A percentile compares a stretch with the other conserved stretches of the same genome.
phyloP scores from a whole-genome alignment of 2,797 vertebrate genomes.

The Somateria mollissima region DNA sequence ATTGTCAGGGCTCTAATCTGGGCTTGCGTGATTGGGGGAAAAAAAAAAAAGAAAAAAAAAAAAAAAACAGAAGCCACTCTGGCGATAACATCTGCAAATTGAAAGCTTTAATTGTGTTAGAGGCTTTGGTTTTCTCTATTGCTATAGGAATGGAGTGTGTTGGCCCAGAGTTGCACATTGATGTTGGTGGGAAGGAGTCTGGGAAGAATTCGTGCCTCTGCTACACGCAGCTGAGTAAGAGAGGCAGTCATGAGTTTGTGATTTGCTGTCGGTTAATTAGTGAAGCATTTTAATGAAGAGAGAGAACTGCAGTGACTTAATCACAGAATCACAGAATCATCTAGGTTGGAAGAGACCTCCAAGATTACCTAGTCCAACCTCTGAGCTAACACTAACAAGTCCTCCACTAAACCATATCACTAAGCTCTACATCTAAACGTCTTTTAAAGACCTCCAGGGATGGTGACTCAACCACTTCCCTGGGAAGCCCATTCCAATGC shows the following conservation, averaged over 20 bases:
- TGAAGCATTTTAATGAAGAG: not conserved
- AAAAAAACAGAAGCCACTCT: not conserved
- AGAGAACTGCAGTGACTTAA: not conserved
- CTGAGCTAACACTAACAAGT: too few species aligned
- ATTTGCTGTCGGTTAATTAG: not conserved
- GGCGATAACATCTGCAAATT: not conserved
- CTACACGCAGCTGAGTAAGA: not conserved
- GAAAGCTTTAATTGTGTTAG: not conserved
- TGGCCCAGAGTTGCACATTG: not conserved
- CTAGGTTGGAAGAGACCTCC: too few species aligned
- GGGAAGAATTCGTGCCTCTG: not conserved
- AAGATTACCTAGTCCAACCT: too few species aligned
- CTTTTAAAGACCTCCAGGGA: too few species aligned
- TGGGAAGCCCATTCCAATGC: too few species aligned
- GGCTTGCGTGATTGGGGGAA: not conserved
- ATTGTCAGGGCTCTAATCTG: not conserved
- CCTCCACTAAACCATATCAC: too few species aligned
- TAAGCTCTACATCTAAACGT: too few species aligned
- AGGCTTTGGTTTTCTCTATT: not conserved
- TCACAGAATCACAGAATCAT: too few species aligned
- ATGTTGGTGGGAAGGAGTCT: not conserved
- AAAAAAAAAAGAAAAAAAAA: too few species aligned
- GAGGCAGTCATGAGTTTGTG: not conserved
- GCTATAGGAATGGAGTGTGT: fast-evolving
- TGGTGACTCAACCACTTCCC: too few species aligned